Base-by-base conservation (phyloP, 2,113 vertebrate species). In the Atherinomorus stipes region DNA sequence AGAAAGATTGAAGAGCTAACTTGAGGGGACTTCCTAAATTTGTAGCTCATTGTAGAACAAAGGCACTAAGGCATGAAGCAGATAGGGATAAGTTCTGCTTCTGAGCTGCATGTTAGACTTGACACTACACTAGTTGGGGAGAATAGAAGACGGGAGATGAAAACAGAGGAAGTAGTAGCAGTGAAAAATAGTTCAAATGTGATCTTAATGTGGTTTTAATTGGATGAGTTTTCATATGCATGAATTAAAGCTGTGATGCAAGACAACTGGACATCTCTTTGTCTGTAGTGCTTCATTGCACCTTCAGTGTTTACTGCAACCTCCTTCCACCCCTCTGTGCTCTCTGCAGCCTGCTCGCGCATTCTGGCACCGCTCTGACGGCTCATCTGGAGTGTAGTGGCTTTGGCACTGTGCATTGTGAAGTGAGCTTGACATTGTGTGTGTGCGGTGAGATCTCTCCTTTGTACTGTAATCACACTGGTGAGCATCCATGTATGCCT, bases 321-420 rank as follows among this genome's bases (percentile, higher is more conserved):
- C 38, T 73, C 22, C n/a, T 38, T 75, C 63, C 51, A 49, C 57
- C 11, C 40, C 51, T 16, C 19, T 15, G 58, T 31, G 61, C 65
- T 71, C 63, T 65, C 67, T 75, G 76, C 40, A 28, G 59, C 64
- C 58, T 51, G 44, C 67, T 72, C 21, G 26, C 28, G 26, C 31
- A 31, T 67, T 23, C 44, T 37, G 59, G 15, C 71, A 60, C 47
- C 11, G 4, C 62, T 69, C 71, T 81, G 83, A 81, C 69, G 83
- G 64, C 69, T 85, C 70, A 80, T 52, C 77, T 74, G 53, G 31
- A 76, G 68, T 74, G 53, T 25, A 76, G 68, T 72, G 68, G 81
- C 44, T 66, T 69, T 60, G 71, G 74, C 80, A 40, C 34, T 21
- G 40, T 63, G 54, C 10, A 21, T 11, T 45, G 40, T 26, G 45